phyloP scores from a whole-genome alignment of 2,113 vertebrate genomes.

The Hemicordylus capensis region DNA sequence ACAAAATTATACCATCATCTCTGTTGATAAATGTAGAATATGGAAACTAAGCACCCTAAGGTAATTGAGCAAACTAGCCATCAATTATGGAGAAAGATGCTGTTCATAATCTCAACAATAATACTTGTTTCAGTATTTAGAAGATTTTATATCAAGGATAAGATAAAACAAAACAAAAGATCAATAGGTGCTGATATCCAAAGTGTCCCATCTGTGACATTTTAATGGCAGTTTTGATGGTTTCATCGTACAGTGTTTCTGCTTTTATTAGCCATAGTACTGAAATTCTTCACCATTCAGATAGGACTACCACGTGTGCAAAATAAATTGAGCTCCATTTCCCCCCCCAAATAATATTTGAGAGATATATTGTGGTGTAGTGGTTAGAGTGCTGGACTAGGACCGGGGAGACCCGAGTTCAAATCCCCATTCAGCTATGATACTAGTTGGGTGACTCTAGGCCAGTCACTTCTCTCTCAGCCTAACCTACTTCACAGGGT shows the following conservation, averaged over 20 bases:
- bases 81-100: background rate
- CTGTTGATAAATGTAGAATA: background rate
- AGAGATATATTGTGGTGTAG: too few relatives aligned
- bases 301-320: background rate
- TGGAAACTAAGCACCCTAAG: background rate
- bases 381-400: too few relatives aligned
- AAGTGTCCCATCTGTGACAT: constrained; percentile 16
- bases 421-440: too few relatives aligned
- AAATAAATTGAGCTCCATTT: too few relatives aligned
- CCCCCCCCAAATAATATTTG: too few relatives aligned
- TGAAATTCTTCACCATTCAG: too few relatives aligned
- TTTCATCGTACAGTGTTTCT: constrained; percentile 14
- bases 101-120: constrained; percentile 8
- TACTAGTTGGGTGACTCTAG: too few relatives aligned
- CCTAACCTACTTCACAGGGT: too few relatives aligned
- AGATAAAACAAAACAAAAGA: constrained; percentile 15
- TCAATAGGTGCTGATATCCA: background rate
- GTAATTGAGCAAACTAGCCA: constrained; percentile 6
- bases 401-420: too few relatives aligned
- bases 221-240: constrained; percentile 14
- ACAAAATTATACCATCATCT: background rate
- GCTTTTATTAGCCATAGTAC: too few relatives aligned
- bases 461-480: too few relatives aligned
- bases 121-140: background rate
- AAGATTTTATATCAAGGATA: constrained; percentile 12